Evolutionary conservation across 2,113 vertebrate species (phyloP).

Genomic region (Pelmatolapia mariae): DNA sequence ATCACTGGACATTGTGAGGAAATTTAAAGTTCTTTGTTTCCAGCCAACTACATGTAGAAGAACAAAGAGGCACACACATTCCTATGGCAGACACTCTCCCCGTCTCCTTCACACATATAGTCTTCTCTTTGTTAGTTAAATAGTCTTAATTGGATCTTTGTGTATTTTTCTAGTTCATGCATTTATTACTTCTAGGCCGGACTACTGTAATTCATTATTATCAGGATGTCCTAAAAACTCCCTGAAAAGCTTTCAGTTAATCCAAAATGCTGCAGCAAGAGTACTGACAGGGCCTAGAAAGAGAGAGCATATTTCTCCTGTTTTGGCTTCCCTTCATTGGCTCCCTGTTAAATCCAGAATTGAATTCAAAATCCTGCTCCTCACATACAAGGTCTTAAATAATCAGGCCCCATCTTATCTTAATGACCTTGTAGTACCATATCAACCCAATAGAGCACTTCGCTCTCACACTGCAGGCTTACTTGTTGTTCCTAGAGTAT

Average conservation of each 20-base stretch:
- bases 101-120: not conserved
- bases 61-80: not conserved
- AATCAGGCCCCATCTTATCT: not conserved
- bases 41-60: not conserved
- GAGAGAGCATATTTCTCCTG: fast-evolving
- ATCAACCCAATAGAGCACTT: not conserved
- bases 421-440: not conserved
- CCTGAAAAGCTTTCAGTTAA: not conserved
- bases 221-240: not conserved
- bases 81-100: not conserved
- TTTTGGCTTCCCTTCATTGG: fast-evolving
- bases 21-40: not conserved
- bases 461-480: fast-evolving
- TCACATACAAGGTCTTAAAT: not conserved
- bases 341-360: not conserved
- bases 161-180: not conserved
- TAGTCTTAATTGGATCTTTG: not conserved
- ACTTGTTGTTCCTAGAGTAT: not conserved
- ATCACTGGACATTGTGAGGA: not conserved
- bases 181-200: fast-evolving
- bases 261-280: not conserved
- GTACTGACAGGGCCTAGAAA: fast-evolving
- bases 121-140: not conserved
- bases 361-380: not conserved
- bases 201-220: not conserved